Evolutionary conservation across 2,888 invertebrate genomes (phyloP).

Genomic region (Leucania comma): DNA sequence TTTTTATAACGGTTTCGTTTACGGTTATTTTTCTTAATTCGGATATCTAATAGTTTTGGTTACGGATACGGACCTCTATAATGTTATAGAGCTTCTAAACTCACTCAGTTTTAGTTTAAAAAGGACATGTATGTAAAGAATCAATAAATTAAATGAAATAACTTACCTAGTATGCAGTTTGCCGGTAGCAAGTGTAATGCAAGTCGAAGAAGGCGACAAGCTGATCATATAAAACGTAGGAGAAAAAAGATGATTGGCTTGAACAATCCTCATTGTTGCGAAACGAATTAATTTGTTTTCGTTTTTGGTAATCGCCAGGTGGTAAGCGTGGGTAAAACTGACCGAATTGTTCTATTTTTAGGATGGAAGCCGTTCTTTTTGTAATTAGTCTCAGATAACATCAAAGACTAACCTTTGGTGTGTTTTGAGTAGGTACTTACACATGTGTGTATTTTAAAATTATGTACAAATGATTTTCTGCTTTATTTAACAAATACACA

Average conservation of each 20-base stretch:
- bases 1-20: too few relatives aligned
- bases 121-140: too few relatives aligned
- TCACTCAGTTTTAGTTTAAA: too few relatives aligned
- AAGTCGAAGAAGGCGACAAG: slow-evolving; percentile 58
- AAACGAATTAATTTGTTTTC: slow-evolving; percentile 58
- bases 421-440: background rate
- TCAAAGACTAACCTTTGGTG: background rate
- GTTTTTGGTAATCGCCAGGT: slow-evolving; percentile 58
- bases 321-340: slow-evolving; percentile 10
- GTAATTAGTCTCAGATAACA: background rate
- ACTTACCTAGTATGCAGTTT: slow-evolving; percentile 53
- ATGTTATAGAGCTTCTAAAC: too few relatives aligned
- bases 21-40: too few relatives aligned
- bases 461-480: too few relatives aligned
- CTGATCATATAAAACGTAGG: slow-evolving; percentile 72
- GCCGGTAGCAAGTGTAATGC: slow-evolving; percentile 60
- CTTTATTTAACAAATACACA: too few relatives aligned
- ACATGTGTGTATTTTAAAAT: background rate
- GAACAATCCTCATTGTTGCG: slow-evolving; percentile 79
- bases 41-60: too few relatives aligned
- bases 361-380: background rate
- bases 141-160: too few relatives aligned
- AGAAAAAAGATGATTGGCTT: slow-evolving; percentile 51
- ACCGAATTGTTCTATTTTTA: slow-evolving; percentile 5
- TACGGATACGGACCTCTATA: too few relatives aligned